Evolutionary conservation across 2,113 vertebrate genomes (phyloP).

Genomic region (Odocoileus hemionus): DNA sequence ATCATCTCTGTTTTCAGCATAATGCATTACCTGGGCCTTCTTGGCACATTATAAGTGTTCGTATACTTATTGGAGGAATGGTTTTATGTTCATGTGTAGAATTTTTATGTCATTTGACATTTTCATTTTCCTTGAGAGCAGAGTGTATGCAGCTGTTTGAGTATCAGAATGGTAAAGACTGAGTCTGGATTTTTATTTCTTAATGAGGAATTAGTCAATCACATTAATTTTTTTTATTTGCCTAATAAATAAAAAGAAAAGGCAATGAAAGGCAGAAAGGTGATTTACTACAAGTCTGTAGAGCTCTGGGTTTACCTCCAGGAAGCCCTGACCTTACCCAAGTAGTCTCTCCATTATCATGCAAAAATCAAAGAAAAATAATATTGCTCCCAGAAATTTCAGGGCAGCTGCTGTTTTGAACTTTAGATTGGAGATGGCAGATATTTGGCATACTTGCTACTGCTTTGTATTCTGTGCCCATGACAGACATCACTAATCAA

Average conservation of each 20-base stretch:
- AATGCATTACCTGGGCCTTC: not conserved
- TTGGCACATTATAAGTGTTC: not conserved
- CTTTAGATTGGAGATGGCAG: not conserved
- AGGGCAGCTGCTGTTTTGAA: not conserved
- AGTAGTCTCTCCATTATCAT: not conserved
- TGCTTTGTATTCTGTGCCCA: not conserved
- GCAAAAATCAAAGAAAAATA: not conserved
- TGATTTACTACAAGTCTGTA: not conserved
- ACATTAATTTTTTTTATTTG: not conserved
- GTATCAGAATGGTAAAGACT: not conserved
- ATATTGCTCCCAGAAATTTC: not conserved
- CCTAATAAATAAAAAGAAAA: not conserved
- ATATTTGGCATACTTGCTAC: not conserved
- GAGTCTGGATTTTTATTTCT: conserved; percentile 15
- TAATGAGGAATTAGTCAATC: not conserved
- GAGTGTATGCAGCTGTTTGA: not conserved
- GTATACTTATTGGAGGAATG: not conserved
- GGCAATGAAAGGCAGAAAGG: not conserved
- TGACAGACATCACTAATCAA: conserved; percentile 23
- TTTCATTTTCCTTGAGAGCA: not conserved
- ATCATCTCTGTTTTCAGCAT: not conserved
- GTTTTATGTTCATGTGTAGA: not conserved
- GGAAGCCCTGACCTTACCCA: not conserved
- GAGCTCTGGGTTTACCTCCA: not conserved
- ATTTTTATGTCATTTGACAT: not conserved